Base-by-base conservation (phyloP, 1,140 invertebrate genomes). In the Macrobrachium nipponense region DNA sequence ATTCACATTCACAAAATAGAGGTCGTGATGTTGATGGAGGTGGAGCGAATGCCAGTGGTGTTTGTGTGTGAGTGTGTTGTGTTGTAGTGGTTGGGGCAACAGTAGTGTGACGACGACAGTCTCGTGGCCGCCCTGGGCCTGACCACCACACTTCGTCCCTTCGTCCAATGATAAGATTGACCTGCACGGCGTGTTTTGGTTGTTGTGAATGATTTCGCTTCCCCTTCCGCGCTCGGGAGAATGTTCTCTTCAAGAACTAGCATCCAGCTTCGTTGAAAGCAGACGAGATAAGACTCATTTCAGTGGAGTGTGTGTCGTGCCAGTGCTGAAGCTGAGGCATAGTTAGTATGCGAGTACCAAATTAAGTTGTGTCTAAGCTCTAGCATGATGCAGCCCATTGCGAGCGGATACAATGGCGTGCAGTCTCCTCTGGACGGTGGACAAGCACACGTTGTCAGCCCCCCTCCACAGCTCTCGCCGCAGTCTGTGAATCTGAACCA, bases 371-470 rank as follows among this genome's bases (percentile, higher is more conserved):
- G 73, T 68, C 62, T 61, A 60, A 60, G 58, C 58, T 60, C 27
- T 76, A 86, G 83, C 77, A 86, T 86, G 83, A 86, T 86, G 83
- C 83, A 86, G 83, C 83, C 83, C 83, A 86, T 80, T 72, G 83
- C 80, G 27, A 86, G 66, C 77, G 82, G 82, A 77, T 86, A 86
- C 83, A 80, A 58, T 23, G 76, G 83, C 64, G 77, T 86, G 36
- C 83, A 86, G 68, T 86, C 83, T 72, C 83, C 83, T 59, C 15
- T 86, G 76, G 77, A 80, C 76, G 77, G 83, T 80, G 76, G 62
- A 72, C 83, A 79, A 79, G 77, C 83, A 20, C 76, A 77, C 17
- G 75, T 85, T 5, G 43, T 86, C 8, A 86, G 64, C 62, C 66
- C 76, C 58, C 83, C 83, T 8, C n/a, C 62, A 51, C 83, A 86